phyloP scores from a whole-genome alignment of 2,888 invertebrate species.

The Rhorus exstirpatorius region DNA sequence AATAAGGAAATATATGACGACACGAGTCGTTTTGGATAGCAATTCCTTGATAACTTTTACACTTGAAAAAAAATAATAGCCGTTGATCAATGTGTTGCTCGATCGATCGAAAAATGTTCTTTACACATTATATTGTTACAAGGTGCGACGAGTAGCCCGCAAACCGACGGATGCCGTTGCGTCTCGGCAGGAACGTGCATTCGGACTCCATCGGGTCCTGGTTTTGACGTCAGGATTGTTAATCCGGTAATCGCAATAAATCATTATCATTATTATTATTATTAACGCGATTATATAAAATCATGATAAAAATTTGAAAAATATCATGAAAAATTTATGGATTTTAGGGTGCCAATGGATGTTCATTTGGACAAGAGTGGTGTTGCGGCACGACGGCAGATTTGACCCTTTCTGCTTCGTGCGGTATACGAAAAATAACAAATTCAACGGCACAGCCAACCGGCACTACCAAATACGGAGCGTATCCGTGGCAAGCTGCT shows the following conservation, averaged over 20 bases:
- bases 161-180: constrained; percentile 73
- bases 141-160: constrained; percentile 4
- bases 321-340: background rate
- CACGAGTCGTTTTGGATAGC: too few relatives aligned
- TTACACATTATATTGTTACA: background rate
- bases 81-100: too few relatives aligned
- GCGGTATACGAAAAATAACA: constrained; percentile 79
- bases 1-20: constrained; percentile 1
- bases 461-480: constrained; percentile 80
- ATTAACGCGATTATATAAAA: too few relatives aligned
- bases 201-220: constrained; percentile 32
- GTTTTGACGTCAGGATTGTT: constrained; percentile 80
- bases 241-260: constrained; percentile 74
- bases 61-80: too few relatives aligned
- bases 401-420: constrained; percentile 46
- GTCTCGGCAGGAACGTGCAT: constrained; percentile 71
- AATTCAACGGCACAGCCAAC: constrained; percentile 66
- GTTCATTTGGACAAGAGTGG: constrained; percentile 73
- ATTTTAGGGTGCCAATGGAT: constrained; percentile 53
- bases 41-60: too few relatives aligned
- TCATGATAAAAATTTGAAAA: background rate
- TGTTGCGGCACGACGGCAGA: constrained; percentile 67
- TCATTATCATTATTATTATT: too few relatives aligned
- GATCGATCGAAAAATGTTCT: background rate
- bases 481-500: constrained; percentile 83